Percentiles rank a stretch among this genome's conserved stretches.
Evolutionary conservation across 1,140 invertebrate genomes (phyloP).

Genomic region (Triops cancriformis): DNA sequence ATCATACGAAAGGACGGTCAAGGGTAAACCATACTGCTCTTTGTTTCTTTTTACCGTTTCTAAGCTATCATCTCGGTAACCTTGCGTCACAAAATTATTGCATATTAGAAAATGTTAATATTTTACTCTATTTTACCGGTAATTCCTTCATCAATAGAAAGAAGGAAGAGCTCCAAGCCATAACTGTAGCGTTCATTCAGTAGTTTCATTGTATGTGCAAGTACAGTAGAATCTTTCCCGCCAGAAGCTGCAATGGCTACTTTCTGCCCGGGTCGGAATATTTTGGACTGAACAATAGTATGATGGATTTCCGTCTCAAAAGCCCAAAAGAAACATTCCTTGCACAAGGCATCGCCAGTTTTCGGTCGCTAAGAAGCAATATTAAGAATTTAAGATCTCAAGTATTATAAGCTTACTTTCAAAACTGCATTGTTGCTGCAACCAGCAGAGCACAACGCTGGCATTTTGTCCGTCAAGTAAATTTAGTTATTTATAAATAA

Average conservation of each 20-base stretch:
- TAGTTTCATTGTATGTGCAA: constrained; percentile 83
- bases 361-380: constrained; percentile 64
- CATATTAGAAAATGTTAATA: constrained; percentile 15
- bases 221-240: constrained; percentile 98
- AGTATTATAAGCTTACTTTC: constrained; percentile 47
- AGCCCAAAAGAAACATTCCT: constrained; percentile 86
- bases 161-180: constrained; percentile 77
- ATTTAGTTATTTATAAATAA: constrained; percentile 27
- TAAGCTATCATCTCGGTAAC: constrained; percentile 95
- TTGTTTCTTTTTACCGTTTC: constrained; percentile 93
- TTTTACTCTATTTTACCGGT: constrained; percentile 49
- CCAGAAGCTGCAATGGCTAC: constrained; percentile 95
- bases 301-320: constrained; percentile 96
- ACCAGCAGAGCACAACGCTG: constrained; percentile 50
- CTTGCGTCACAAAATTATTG: constrained; percentile 43
- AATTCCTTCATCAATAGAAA: constrained; percentile 98
- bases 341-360: constrained; percentile 85
- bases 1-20: constrained; percentile 96
- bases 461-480: constrained; percentile 28
- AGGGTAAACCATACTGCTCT: constrained; percentile 83
- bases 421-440: constrained; percentile 62
- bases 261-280: constrained; percentile 77
- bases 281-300: constrained; percentile 73
- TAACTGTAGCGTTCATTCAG: constrained; percentile 89
- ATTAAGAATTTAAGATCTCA: constrained; percentile 14